Evolutionary conservation across 2,113 vertebrate genomes (phyloP).

Genomic region (Eleginops maclovinus): DNA sequence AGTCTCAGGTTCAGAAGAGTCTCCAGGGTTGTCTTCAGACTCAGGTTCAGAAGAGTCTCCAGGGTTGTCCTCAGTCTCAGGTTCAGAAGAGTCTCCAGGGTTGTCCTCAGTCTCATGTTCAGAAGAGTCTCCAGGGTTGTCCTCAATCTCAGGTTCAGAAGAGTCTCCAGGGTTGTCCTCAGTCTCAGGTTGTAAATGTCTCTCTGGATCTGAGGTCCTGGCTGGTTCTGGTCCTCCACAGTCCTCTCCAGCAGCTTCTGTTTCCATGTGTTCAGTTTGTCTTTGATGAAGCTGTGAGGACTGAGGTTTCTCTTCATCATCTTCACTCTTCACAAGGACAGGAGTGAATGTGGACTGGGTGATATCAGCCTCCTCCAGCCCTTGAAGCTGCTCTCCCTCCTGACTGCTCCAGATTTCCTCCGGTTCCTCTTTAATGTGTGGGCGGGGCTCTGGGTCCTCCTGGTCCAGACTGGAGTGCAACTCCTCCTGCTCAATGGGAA

Average conservation of each 20-base stretch:
- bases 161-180: neutral
- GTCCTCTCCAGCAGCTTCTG: too few species aligned
- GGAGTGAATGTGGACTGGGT: neutral
- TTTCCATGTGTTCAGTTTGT: too few species aligned
- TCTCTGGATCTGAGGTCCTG: neutral
- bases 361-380: neutral
- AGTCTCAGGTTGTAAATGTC: neutral
- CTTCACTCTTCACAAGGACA: neutral
- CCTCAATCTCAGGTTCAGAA: too few species aligned
- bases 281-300: too few species aligned
- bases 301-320: neutral
- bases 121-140: too few species aligned
- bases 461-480: neutral
- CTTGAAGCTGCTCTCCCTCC: conserved; percentile 7
- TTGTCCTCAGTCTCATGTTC: too few species aligned
- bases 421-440: neutral
- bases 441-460: neutral
- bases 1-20: too few species aligned
- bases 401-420: neutral
- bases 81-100: too few species aligned
- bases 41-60: too few species aligned
- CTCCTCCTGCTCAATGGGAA: neutral
- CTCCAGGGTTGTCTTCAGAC: too few species aligned
- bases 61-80: too few species aligned
- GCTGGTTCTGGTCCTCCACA: too few species aligned